Conservation (phyloP, 2,797 vertebrate species). For the Salarias fasciatus region DNA sequence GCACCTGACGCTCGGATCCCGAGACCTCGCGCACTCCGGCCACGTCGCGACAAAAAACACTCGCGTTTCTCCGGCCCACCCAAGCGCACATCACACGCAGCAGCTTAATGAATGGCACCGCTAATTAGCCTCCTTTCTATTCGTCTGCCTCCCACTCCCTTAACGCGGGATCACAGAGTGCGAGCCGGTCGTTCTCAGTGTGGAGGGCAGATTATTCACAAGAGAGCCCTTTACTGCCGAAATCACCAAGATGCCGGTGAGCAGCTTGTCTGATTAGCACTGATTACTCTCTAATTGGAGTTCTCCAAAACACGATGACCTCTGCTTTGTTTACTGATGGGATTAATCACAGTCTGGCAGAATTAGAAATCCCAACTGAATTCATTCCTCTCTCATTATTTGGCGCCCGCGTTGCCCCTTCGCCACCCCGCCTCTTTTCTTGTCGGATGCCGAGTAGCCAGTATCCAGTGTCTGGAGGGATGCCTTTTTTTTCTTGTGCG, state of each 20-base stretch:
- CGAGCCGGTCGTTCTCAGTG: conserved; percentile 64
- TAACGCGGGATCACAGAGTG: conserved; percentile 77
- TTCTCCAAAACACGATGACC: conserved; percentile 87
- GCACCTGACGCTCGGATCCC: conserved; percentile 6
- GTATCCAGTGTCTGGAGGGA: not conserved
- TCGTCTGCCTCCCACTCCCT: conserved; percentile 72
- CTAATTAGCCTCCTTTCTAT: conserved; percentile 74
- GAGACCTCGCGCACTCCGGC: not conserved
- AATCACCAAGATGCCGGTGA: conserved; percentile 78
- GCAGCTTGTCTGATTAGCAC: conserved; percentile 84
- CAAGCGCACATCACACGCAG: conserved; percentile 58
- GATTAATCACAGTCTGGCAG: conserved; percentile 82
- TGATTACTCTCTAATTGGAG: conserved; percentile 86
- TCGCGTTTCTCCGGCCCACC: conserved; percentile 59
- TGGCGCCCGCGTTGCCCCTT: conserved; percentile 39
- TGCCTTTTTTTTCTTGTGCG: not conserved
- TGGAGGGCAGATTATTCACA: conserved; percentile 72
- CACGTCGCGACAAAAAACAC: conserved; percentile 45
- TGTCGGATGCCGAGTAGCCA: conserved; percentile 11
- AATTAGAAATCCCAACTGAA: conserved; percentile 81
- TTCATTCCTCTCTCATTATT: conserved; percentile 76
- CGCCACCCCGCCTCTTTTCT: conserved; percentile 15
- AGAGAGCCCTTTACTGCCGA: conserved; percentile 69
- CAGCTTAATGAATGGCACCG: conserved; percentile 68
- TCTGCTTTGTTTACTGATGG: conserved; percentile 88